Conservation (phyloP, 2,113 vertebrate genomes). For the Bostrychus sinensis region DNA sequence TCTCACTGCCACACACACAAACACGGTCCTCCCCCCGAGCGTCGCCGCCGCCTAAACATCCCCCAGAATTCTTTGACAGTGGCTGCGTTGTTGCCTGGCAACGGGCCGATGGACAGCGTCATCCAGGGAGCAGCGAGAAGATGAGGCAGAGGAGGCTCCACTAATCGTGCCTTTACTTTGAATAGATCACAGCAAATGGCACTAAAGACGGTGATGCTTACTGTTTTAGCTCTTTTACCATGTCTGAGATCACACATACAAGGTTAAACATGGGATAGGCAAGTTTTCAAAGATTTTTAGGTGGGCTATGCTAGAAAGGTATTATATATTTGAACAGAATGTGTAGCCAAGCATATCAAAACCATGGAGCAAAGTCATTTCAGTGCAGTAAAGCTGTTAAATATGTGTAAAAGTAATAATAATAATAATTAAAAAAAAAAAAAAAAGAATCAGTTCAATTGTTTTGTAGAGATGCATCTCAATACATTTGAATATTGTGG, state of each 20-base stretch:
- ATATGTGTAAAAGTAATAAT: background rate
- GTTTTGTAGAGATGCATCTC: no score
- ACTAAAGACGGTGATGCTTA: background rate
- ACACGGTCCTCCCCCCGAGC: constrained; percentile 76
- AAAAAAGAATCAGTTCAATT: background rate
- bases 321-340: no score
- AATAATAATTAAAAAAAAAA: background rate
- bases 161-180: constrained; percentile 49
- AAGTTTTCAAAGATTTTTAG: no score
- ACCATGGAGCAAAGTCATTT: no score
- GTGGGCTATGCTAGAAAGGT: no score
- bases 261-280: no score
- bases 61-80: constrained; percentile 89
- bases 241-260: no score
- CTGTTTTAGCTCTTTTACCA: no score
- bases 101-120: constrained; percentile 81
- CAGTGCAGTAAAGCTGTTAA: no score
- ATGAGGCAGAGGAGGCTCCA: constrained; percentile 67
- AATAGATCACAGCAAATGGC: constrained; percentile 24
- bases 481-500: no score
- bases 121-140: constrained; percentile 70
- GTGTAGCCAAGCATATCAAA: no score
- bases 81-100: constrained; percentile 93
- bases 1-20: constrained; percentile 41
- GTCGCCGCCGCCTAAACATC: constrained; percentile 67